Percentiles rank a stretch among this genome's conserved stretches.
These are phyloP conservation scores for Protosalanx chinensis DNA, from an alignment of 2,797 vertebrate species.

Conservation along the genomic window DNA sequence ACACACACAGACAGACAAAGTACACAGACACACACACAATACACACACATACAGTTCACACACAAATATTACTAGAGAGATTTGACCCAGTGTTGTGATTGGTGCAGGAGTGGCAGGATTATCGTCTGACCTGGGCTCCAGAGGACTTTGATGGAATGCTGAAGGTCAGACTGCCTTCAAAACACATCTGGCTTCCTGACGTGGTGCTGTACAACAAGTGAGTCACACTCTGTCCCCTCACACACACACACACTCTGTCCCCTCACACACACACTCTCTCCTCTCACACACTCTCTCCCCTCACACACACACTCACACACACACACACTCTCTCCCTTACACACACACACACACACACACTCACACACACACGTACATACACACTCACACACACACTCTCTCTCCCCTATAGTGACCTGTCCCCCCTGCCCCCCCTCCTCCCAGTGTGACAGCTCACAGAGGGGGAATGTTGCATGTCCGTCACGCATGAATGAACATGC, in stretches of 20 bases:
- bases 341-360: slow-evolving; percentile 2
- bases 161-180: slow-evolving; percentile 95
- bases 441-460: not conserved
- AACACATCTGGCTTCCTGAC: slow-evolving; percentile 98
- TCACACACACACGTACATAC: not conserved
- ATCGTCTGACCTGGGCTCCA: slow-evolving; percentile 90
- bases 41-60: too few species aligned
- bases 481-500: not conserved
- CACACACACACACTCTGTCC: slow-evolving; percentile 5
- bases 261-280: too few species aligned
- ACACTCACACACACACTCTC: not conserved
- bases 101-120: slow-evolving; percentile 95
- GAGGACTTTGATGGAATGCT: slow-evolving; percentile 95
- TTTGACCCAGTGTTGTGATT: slow-evolving; percentile 35
- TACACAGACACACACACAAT: too few species aligned
- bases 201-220: slow-evolving; percentile 99
- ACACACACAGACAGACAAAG: too few species aligned
- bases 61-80: not conserved
- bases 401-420: slow-evolving; percentile 4
- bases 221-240: slow-evolving; percentile 52
- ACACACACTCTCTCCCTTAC: not conserved
- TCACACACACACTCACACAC: not conserved
- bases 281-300: too few species aligned
- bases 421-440: too few species aligned
- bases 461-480: not conserved